Percentiles rank a stretch among this genome's conserved stretches.
phyloP scores from a whole-genome alignment of 2,888 invertebrate species.

The Acrobeloides nanus region DNA sequence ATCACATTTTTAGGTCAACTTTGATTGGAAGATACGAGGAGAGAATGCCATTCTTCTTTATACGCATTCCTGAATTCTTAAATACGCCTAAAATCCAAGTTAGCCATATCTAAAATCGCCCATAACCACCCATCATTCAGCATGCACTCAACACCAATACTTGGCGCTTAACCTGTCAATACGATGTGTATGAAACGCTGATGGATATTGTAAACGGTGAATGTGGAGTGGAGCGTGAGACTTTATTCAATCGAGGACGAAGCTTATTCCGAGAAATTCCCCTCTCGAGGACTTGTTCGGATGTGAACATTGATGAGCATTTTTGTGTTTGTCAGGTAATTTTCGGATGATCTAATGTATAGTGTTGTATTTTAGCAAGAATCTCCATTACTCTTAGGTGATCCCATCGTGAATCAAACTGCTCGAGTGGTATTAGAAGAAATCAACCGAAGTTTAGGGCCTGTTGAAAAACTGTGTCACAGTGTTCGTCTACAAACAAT shows the following conservation, averaged over 20 bases:
- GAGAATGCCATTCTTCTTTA: conserved; percentile 54
- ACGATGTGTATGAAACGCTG: conserved; percentile 56
- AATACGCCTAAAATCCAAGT: no score
- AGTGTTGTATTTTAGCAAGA: conserved; percentile 9
- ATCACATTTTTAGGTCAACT: conserved; percentile 11
- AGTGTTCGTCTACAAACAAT: conserved; percentile 3
- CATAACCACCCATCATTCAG: conserved; percentile 7
- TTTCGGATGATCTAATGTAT: background rate
- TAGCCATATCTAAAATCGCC: no score
- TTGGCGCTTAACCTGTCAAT: conserved; percentile 54
- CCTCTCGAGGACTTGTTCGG: conserved; percentile 52
- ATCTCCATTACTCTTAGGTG: background rate
- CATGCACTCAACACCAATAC: conserved; percentile 39
- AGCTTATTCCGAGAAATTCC: conserved; percentile 53
- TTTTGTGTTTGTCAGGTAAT: conserved; percentile 19
- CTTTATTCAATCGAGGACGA: conserved; percentile 10
- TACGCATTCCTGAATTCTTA: conserved; percentile 49
- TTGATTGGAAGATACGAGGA: conserved; percentile 19
- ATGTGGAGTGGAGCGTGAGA: conserved; percentile 6
- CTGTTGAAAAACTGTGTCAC: conserved; percentile 8
- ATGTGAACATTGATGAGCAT: conserved; percentile 48
- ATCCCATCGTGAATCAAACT: conserved; percentile 9
- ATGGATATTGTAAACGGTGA: conserved; percentile 33
- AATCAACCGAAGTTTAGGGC: conserved; percentile 10
- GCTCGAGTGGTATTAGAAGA: conserved; percentile 11